Conservation (phyloP, 2,888 invertebrate genomes). For the Campoplex capitator region DNA sequence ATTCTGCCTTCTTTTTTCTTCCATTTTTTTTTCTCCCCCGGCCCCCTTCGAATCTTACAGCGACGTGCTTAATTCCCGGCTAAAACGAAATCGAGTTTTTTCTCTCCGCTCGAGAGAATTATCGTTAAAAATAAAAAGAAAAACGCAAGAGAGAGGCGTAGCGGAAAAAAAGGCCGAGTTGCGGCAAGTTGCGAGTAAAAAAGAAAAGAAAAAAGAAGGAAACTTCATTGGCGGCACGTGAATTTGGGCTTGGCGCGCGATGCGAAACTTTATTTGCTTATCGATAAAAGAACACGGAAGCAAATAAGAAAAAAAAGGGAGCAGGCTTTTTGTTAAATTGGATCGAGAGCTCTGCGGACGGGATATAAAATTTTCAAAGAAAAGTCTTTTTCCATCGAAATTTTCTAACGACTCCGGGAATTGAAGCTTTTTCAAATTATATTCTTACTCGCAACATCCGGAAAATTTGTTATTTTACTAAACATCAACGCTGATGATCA, state of each 20-base stretch:
- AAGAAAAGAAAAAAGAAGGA: background rate
- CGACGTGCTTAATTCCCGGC: constrained; percentile 40
- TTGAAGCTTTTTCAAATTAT: no score
- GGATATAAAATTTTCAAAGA: background rate
- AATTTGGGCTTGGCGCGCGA: no score
- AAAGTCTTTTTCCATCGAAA: background rate
- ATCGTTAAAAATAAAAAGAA: constrained; percentile 19
- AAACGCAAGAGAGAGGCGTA: background rate
- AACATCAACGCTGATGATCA: no score
- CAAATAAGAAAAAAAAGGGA: background rate
- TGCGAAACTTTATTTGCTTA: background rate
- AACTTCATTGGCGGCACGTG: constrained; percentile 1
- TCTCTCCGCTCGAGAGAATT: constrained; percentile 13
- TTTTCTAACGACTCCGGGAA: background rate
- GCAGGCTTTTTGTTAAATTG: constrained; percentile 16
- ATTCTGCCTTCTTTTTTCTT: background rate
- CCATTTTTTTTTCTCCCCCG: background rate
- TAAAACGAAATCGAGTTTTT: constrained; percentile 32
- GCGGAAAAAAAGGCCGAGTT: background rate
- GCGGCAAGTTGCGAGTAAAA: background rate
- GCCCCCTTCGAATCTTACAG: background rate
- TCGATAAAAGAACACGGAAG: background rate
- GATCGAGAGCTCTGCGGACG: background rate
- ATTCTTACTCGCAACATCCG: background rate
- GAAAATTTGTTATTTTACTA: background rate